Base-by-base conservation (phyloP, 1,140 invertebrate species). In the Calycopis cecrops region DNA sequence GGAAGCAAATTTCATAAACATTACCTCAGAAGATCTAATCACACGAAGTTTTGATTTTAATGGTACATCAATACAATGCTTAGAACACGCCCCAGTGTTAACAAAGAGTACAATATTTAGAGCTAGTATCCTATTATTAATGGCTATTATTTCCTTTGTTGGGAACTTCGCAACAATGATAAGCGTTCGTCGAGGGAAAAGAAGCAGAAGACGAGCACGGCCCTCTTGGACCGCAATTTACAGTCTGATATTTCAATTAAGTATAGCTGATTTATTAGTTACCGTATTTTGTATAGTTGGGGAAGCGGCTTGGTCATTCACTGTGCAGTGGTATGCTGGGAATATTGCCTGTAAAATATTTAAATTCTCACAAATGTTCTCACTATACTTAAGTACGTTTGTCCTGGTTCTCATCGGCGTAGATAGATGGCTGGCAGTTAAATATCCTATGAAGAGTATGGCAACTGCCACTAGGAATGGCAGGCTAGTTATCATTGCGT, bases 351-450 rank as follows among this genome's bases (percentile, higher is more conserved):
- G 95, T 78, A 96, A 96, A 81, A 55, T 94, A 11, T 92, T 96
- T 63, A 96, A 96, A 78, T 95, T 93, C 67, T 76, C 93, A 11
- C 94, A 96, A 80, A 92, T 95, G 91, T 94, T 94, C 69, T 92
- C 92, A 49, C 87, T 95, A 6, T 95, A 96, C 76, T 83, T 95
- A n/a, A 95, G 94, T 40, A 96, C 95, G 0, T 96, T 94, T 73
- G 91, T 95, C 17, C 84, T 95, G 16, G 94, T 96, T 4, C 89
- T 95, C 9, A 96, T 96, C 62, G 94, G 94, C 6, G 88, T 96
- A 18, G 95, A 96, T 70, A 88, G 94, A 50, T 95, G 94, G 87
- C 85, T 94, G 37, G 95, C 94, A 0, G 93, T 96, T 1, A 90
- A 93, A 55, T 95, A 94, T 79, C 95, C 94, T 0, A 93, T 96